Base-by-base conservation (phyloP, 2,113 vertebrate genomes). In the Burhinus bistriatus region DNA sequence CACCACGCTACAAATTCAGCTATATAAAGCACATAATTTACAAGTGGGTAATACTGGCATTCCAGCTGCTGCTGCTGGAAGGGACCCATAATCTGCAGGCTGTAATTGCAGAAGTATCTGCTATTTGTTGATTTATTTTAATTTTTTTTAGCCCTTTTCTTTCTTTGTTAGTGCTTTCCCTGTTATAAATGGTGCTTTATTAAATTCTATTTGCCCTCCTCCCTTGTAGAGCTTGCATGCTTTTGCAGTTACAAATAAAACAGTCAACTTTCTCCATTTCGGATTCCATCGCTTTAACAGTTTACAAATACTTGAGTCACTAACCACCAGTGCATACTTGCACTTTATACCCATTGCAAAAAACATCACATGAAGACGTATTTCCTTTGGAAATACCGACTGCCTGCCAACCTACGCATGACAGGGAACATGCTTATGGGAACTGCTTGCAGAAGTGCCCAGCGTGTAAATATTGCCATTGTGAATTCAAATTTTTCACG, bases 321-420 rank as follows among this genome's bases (percentile, higher is more conserved):
- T 27, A 4, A 47, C 17, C 6, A 4, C 32, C 45, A 4, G 26
- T 2, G 19, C 21, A 7, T 2, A 9, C n/a, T 9, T 44, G 21
- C 23, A 27, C 42, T 78, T 51, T 1, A 2, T 9, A 45, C 8
- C 51, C 51, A 1, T 0, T 32, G 69, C 64, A 81, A 49, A 83
- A 79, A 49, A 6, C 12, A 38, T 1, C 1, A 0, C 15, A 36
- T 1, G 10, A 58, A 78, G 69, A 26, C 0, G 1, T n/a, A 13
- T 54, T 70, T 81, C 72, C 76, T 58, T 18, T 36, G 29, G 83
- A 71, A 89, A 81, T 7, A 10, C 68, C 0, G 13, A 66, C n/a
- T 1, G 11, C 26, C 52, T 75, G 47, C 57, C 57, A 45, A 47
- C 26, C 77, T 36, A 14, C 0, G 0, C 26, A 5, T 12, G 65